A percentile compares a stretch with the other conserved stretches of the same genome.
phyloP scores from a whole-genome alignment of 2,113 vertebrate species.

The Fukomys damarensis region DNA sequence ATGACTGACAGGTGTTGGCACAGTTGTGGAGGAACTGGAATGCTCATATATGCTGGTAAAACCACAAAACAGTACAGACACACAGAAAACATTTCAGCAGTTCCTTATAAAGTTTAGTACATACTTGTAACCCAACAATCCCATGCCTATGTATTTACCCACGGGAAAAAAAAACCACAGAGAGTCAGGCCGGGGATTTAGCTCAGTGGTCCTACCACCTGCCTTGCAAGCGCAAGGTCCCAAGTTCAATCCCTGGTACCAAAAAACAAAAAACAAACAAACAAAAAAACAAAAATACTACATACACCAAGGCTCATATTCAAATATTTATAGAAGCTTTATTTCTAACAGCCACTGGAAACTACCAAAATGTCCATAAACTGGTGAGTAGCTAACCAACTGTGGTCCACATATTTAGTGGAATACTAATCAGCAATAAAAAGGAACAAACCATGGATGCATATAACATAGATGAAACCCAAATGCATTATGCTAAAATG shows the following conservation, averaged over 20 bases:
- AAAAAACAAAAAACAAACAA: too few relatives aligned
- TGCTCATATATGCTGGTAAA: not conserved
- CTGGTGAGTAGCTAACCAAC: not conserved
- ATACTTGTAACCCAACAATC: not conserved
- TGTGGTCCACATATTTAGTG: not conserved
- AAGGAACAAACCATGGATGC: not conserved
- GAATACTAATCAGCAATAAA: not conserved
- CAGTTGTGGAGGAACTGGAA: not conserved
- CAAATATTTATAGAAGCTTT: not conserved
- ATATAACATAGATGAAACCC: not conserved
- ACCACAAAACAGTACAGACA: not conserved
- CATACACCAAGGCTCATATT: not conserved
- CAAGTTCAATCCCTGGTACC: too few relatives aligned
- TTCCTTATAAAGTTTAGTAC: not conserved
- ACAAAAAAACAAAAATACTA: too few relatives aligned
- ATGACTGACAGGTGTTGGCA: not conserved
- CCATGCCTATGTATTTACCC: not conserved
- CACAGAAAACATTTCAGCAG: not conserved
- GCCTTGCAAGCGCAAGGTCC: too few relatives aligned
- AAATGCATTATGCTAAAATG: not conserved
- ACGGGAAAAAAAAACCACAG: not conserved
- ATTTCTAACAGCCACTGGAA: not conserved
- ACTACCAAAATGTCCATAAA: not conserved
- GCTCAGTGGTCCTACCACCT: too few relatives aligned
- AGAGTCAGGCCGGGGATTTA: too few relatives aligned